phyloP scores from a whole-genome alignment of 2,888 invertebrate genomes.

The Volucella inflata region DNA sequence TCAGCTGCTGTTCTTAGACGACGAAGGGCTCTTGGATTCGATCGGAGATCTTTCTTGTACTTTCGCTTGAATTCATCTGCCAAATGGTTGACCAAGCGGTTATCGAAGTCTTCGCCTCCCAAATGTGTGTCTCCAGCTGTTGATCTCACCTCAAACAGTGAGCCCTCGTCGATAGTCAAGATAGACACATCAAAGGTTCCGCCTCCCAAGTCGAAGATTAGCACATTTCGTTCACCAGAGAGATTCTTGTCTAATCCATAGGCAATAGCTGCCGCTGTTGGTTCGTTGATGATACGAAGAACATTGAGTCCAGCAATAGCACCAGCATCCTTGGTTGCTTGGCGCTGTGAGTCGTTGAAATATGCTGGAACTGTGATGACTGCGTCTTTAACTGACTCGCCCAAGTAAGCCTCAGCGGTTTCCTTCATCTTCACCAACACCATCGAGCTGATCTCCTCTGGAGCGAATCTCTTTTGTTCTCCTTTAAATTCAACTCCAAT shows the following conservation, averaged over 20 bases:
- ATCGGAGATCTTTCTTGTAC: slow-evolving; percentile 87
- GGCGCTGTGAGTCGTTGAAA: slow-evolving; percentile 88
- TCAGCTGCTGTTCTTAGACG: slow-evolving; percentile 89
- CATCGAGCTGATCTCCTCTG: slow-evolving; percentile 90
- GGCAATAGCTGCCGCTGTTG: slow-evolving; percentile 90
- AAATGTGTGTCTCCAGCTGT: slow-evolving; percentile 91
- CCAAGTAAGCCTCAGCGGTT: slow-evolving; percentile 87
- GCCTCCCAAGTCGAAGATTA: slow-evolving; percentile 86
- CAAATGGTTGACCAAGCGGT: slow-evolving; percentile 86
- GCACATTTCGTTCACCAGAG: slow-evolving; percentile 86
- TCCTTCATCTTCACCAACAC: slow-evolving; percentile 86
- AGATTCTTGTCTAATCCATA: slow-evolving; percentile 89
- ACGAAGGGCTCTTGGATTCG: slow-evolving; percentile 87
- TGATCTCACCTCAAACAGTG: slow-evolving; percentile 88
- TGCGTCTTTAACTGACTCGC: slow-evolving; percentile 86
- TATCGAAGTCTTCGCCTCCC: slow-evolving; percentile 87
- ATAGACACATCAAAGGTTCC: slow-evolving; percentile 90
- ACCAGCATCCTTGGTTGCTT: slow-evolving; percentile 92
- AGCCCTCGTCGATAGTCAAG: slow-evolving; percentile 88
- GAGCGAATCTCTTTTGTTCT: slow-evolving; percentile 87
- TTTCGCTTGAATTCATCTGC: slow-evolving; percentile 87
- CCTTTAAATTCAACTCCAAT: slow-evolving; percentile 88
- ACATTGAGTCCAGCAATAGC: slow-evolving; percentile 91
- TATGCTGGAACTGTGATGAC: slow-evolving; percentile 92
- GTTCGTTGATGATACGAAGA: slow-evolving; percentile 92